A percentile compares a stretch with the other conserved stretches of the same genome.
Evolutionary conservation across 2,797 vertebrate genomes (phyloP).

Genomic region (Onychomys torridus): DNA sequence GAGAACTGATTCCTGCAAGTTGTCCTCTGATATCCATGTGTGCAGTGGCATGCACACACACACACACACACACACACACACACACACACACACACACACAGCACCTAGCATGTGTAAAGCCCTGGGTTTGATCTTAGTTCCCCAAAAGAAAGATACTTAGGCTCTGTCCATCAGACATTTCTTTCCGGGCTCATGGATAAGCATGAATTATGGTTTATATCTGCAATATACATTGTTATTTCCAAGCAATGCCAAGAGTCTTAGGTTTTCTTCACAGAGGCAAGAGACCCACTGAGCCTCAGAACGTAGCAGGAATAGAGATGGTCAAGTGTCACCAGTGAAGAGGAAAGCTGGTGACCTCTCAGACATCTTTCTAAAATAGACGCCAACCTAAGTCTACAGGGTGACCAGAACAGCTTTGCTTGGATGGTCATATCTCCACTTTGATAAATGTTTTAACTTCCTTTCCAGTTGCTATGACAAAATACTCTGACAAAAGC

Average conservation of each 20-base stretch:
- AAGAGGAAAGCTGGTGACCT: background rate
- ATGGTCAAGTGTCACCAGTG: background rate
- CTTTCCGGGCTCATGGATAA: background rate
- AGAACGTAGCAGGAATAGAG: background rate
- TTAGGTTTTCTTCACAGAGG: conserved; percentile 11
- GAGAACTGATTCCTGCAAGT: background rate
- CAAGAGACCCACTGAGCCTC: background rate
- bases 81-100: background rate
- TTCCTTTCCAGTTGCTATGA: background rate
- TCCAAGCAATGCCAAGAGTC: background rate
- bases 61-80: background rate
- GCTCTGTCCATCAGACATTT: background rate
- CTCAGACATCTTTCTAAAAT: conserved; percentile 15
- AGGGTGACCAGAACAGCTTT: background rate
- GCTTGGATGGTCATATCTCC: background rate
- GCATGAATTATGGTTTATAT: background rate
- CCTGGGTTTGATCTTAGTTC: background rate
- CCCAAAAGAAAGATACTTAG: background rate
- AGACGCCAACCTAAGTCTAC: background rate
- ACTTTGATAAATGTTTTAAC: background rate
- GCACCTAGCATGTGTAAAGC: background rate
- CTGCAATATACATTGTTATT: conserved; percentile 4
- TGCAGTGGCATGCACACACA: background rate
- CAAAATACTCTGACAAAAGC: background rate
- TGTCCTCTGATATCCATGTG: background rate